A percentile compares a stretch with the other conserved stretches of the same genome.
These are phyloP conservation scores for Hemistola chrysoprasaria DNA, from an alignment of 2,888 invertebrate genomes.

Conservation along the genomic window DNA sequence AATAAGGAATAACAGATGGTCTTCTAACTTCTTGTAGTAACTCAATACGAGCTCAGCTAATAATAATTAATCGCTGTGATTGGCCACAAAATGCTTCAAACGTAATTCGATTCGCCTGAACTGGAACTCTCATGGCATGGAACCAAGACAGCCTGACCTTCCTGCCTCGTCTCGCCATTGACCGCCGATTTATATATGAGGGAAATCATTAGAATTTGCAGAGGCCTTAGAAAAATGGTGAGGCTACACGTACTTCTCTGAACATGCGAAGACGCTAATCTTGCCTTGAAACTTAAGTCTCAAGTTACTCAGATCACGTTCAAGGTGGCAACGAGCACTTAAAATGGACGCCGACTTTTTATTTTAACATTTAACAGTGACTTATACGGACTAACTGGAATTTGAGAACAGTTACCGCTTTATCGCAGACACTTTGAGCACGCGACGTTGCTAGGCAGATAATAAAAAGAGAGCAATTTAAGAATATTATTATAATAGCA, in stretches of 20 bases:
- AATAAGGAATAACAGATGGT: constrained; percentile 38
- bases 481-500: constrained; percentile 40
- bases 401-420: constrained; percentile 40
- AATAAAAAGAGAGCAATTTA: constrained; percentile 29
- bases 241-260: constrained; percentile 43
- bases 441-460: constrained; percentile 29
- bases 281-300: constrained; percentile 75
- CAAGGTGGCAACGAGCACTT: constrained; percentile 66
- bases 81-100: constrained; percentile 77
- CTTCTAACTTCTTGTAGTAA: constrained; percentile 49
- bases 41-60: constrained; percentile 62
- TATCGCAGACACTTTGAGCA: constrained; percentile 29
- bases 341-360: constrained; percentile 50
- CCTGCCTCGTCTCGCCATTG: constrained; percentile 40
- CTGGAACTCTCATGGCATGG: constrained; percentile 66
- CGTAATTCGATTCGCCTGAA: constrained; percentile 74
- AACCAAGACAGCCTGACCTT: constrained; percentile 58
- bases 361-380: constrained; percentile 49
- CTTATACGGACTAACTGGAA: constrained; percentile 36
- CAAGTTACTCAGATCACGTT: constrained; percentile 78
- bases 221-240: constrained; percentile 58
- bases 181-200: constrained; percentile 34
- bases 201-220: constrained; percentile 45
- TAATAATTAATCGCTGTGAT: constrained; percentile 73
- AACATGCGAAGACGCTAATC: constrained; percentile 59